Evolutionary conservation across 2,888 invertebrate genomes (phyloP).

Genomic region (Sclerodermus sp.): DNA sequence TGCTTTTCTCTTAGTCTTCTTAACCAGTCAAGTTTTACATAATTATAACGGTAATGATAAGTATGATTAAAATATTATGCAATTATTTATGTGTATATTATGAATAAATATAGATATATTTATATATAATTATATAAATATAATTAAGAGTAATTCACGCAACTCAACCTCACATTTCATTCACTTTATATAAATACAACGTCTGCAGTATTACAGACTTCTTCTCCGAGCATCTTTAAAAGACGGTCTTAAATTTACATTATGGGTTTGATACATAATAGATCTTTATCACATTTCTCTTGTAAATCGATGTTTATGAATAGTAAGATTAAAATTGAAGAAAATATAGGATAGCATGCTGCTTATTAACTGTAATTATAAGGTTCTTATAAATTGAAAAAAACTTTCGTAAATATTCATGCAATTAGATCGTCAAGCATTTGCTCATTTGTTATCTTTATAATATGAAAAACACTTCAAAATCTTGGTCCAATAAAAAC

Average conservation of each 20-base stretch:
- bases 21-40: constrained; percentile 19
- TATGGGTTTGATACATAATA: constrained; percentile 18
- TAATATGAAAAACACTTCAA: neutral
- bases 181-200: constrained; percentile 22
- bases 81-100: constrained; percentile 30
- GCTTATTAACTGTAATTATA: too few relatives aligned
- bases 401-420: too few relatives aligned
- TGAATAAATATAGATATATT: constrained; percentile 3
- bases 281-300: constrained; percentile 34
- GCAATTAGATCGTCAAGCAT: neutral
- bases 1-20: constrained; percentile 20
- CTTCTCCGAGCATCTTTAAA: too few relatives aligned
- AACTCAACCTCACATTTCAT: constrained; percentile 25
- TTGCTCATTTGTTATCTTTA: neutral
- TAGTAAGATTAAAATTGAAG: too few relatives aligned
- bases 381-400: too few relatives aligned
- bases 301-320: too few relatives aligned
- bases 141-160: constrained; percentile 35
- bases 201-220: constrained; percentile 11
- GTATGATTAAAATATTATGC: constrained; percentile 28
- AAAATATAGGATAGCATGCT: too few relatives aligned
- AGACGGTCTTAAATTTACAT: constrained; percentile 14
- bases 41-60: constrained; percentile 23
- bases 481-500: constrained; percentile 15
- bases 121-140: constrained; percentile 19